Conservation (phyloP, 2,888 invertebrate species). For the Pediacus dermestoides region DNA sequence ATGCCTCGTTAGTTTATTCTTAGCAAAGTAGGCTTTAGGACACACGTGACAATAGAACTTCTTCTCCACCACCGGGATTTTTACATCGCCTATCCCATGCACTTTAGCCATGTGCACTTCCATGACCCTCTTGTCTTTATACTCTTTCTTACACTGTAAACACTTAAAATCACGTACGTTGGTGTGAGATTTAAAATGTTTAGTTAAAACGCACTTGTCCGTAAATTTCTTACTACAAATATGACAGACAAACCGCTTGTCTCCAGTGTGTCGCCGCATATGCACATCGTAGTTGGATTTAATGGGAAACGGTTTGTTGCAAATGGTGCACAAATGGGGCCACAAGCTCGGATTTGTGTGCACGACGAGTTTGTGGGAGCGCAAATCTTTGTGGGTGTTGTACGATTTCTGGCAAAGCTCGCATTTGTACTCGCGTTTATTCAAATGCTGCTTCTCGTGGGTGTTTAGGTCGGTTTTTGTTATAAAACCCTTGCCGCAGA, state of each 20-base stretch:
- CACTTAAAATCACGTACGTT: constrained; percentile 44
- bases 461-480: constrained; percentile 36
- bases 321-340: constrained; percentile 36
- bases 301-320: constrained; percentile 36
- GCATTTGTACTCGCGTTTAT: constrained; percentile 35
- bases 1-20: constrained; percentile 38
- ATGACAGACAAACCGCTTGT: constrained; percentile 36
- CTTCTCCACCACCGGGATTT: constrained; percentile 43
- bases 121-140: constrained; percentile 48
- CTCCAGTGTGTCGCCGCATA: constrained; percentile 37
- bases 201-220: constrained; percentile 34
- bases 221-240: constrained; percentile 37
- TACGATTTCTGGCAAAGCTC: constrained; percentile 35
- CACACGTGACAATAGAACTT: constrained; percentile 39
- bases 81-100: constrained; percentile 46
- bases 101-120: constrained; percentile 33
- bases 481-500: constrained; percentile 47
- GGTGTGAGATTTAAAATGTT: constrained; percentile 37
- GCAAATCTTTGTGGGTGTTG: constrained; percentile 38
- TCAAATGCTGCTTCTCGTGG: constrained; percentile 39
- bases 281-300: constrained; percentile 40
- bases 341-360: constrained; percentile 39
- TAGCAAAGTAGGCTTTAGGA: constrained; percentile 45
- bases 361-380: constrained; percentile 39
- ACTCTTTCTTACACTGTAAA: constrained; percentile 53